Conservation (phyloP, 2,797 vertebrate species). For the Urosaurus nigricauda region DNA sequence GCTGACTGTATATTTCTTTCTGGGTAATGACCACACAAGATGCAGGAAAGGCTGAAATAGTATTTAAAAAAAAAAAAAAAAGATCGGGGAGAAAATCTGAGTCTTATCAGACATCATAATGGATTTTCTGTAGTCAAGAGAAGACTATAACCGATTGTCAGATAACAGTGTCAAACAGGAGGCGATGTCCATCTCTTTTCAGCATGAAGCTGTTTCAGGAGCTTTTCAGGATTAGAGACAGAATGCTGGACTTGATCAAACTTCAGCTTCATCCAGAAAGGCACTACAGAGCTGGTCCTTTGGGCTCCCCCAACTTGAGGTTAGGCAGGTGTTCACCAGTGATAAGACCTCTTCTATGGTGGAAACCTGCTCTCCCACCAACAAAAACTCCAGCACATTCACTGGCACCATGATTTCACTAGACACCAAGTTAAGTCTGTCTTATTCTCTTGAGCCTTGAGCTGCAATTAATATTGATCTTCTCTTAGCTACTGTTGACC, state of each 20-base stretch:
- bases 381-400: neutral
- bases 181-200: neutral
- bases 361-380: neutral
- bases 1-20: neutral
- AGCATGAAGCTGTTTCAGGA: neutral
- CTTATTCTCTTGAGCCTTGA: neutral
- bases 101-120: neutral
- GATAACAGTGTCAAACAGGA: neutral
- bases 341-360: neutral
- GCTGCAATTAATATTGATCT: conserved; percentile 24
- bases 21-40: neutral
- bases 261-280: neutral
- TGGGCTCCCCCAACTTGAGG: neutral
- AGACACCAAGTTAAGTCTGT: neutral
- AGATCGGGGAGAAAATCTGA: neutral
- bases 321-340: neutral
- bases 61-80: neutral
- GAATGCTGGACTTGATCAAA: neutral
- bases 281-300: neutral
- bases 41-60: neutral
- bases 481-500: conserved; percentile 7
- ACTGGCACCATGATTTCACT: neutral
- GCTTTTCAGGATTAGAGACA: neutral
- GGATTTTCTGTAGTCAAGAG: neutral
- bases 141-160: neutral